Evolutionary conservation across 2,113 vertebrate species (phyloP).

Genomic region (Lucifuga dentata): DNA sequence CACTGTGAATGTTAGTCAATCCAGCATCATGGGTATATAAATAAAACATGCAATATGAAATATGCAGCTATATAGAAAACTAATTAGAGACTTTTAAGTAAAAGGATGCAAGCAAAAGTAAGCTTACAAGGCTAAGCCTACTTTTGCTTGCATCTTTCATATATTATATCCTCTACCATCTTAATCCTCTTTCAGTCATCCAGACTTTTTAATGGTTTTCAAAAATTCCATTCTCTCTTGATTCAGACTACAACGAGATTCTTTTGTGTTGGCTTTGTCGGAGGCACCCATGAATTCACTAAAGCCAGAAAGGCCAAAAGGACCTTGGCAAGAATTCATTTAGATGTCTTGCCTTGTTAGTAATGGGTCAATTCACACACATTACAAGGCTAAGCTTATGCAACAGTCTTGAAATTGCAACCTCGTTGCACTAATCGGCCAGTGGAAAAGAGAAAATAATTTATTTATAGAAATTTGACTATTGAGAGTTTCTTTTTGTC

Average conservation of each 20-base stretch:
- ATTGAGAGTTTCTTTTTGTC: too few species aligned
- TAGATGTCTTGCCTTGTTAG: constrained; percentile 26
- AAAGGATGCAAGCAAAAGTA: too few species aligned
- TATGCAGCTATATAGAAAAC: not conserved
- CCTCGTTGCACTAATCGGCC: not conserved
- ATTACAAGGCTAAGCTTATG: constrained; percentile 9
- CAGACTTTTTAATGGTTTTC: not conserved
- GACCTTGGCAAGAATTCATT: constrained; percentile 11
- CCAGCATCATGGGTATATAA: not conserved
- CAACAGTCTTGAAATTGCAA: constrained; percentile 24
- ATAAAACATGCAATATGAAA: not conserved
- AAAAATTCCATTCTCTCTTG: not conserved
- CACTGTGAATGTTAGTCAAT: constrained; percentile 24
- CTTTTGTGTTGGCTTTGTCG: not conserved
- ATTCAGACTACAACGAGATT: not conserved
- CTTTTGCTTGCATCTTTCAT: not conserved
- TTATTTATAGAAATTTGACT: too few species aligned
- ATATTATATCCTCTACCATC: not conserved
- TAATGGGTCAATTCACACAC: constrained; percentile 13
- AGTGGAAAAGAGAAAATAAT: not conserved
- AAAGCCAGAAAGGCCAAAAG: constrained; percentile 12
- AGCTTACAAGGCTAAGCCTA: not conserved
- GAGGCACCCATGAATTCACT: constrained; percentile 5
- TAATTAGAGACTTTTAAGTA: too few species aligned
- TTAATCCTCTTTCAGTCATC: not conserved